Percentiles rank a stretch among this genome's conserved stretches.
These are phyloP conservation scores for Archips xylosteana DNA, from an alignment of 2,888 invertebrate genomes.

Conservation along the genomic window DNA sequence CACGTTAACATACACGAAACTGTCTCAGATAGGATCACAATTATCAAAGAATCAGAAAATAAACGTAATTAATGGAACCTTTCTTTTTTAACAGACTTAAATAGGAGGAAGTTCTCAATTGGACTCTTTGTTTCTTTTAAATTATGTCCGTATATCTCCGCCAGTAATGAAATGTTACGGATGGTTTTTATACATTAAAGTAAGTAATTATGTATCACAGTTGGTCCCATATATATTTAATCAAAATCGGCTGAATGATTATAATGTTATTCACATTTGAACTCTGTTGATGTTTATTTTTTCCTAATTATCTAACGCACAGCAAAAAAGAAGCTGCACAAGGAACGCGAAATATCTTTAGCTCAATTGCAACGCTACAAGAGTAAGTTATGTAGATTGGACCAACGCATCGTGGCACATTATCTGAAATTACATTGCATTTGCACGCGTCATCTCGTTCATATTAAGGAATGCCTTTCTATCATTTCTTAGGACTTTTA, in stretches of 20 bases:
- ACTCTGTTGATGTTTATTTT: too few species aligned
- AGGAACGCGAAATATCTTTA: slow-evolving; percentile 11
- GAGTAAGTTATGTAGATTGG: slow-evolving; percentile 35
- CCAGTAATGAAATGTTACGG: too few species aligned
- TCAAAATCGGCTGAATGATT: too few species aligned
- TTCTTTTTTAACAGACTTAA: too few species aligned
- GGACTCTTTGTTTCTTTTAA: too few species aligned
- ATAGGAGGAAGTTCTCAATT: too few species aligned
- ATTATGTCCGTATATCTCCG: too few species aligned
- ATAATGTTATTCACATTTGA: too few species aligned
- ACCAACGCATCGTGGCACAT: slow-evolving; percentile 41
- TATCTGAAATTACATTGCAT: slow-evolving; percentile 55
- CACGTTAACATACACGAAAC: neutral
- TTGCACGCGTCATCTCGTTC: slow-evolving; percentile 41
- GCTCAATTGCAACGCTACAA: neutral
- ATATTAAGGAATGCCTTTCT: slow-evolving; percentile 5
- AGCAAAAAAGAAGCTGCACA: slow-evolving; percentile 14
- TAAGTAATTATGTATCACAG: too few species aligned
- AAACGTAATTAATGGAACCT: neutral
- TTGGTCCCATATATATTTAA: too few species aligned
- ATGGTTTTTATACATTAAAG: too few species aligned
- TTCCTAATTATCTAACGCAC: neutral
- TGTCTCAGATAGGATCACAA: too few species aligned
- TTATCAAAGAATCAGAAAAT: neutral
- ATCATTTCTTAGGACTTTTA: neutral